Percentiles rank a stretch among this genome's conserved stretches.
phyloP scores from a whole-genome alignment of 1,140 invertebrate genomes.

The Harlomillsia oculata region DNA sequence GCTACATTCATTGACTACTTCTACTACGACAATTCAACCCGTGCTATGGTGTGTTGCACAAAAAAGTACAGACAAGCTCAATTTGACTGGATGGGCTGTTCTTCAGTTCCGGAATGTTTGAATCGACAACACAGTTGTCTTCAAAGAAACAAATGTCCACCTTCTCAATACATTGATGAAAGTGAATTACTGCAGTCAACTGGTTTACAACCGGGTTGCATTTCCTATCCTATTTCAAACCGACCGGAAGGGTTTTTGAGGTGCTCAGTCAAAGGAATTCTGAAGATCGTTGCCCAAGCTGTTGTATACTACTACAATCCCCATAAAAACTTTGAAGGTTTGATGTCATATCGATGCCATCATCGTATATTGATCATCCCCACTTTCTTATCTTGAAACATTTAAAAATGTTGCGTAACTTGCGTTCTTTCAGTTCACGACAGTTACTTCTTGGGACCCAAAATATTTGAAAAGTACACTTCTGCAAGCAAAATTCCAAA shows the following conservation, averaged over 20 bases:
- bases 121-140: slow-evolving; percentile 10
- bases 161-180: not conserved
- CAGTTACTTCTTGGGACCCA: slow-evolving; percentile 9
- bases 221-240: slow-evolving; percentile 5
- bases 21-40: slow-evolving; percentile 15
- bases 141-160: slow-evolving; percentile 11
- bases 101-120: slow-evolving; percentile 16
- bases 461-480: slow-evolving; percentile 18
- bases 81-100: slow-evolving; percentile 20
- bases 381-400: not conserved
- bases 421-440: slow-evolving; percentile 6
- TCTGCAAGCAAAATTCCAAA: no score
- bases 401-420: no score
- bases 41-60: slow-evolving; percentile 9
- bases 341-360: not conserved
- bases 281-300: slow-evolving; percentile 22
- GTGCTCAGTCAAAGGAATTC: slow-evolving; percentile 15
- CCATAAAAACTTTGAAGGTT: slow-evolving; percentile 10
- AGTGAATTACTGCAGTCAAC: not conserved
- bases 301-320: slow-evolving; percentile 18
- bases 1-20: slow-evolving; percentile 18
- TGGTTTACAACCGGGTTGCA: slow-evolving; percentile 4
- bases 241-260: slow-evolving; percentile 16
- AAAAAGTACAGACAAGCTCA: slow-evolving; percentile 10
- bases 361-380: not conserved